Conservation (phyloP, 2,113 vertebrate genomes). For the Orientallactaga bullata region DNA sequence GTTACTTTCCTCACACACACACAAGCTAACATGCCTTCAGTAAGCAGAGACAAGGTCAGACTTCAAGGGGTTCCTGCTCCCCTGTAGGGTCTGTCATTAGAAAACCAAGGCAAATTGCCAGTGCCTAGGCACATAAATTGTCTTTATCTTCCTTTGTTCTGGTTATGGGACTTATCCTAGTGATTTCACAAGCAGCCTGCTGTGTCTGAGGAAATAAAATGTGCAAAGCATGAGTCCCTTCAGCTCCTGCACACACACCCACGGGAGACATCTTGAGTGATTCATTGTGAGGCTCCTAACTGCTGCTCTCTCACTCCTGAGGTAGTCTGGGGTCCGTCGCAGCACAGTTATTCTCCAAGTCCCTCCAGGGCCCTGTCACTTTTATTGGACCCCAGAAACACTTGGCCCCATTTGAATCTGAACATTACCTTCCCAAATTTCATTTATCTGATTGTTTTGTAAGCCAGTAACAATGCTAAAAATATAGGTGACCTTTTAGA, state of each 20-base stretch:
- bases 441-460: slow-evolving; percentile 12
- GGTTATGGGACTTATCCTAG: slow-evolving; percentile 33
- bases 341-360: slow-evolving; percentile 60
- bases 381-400: not conserved
- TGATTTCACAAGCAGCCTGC: slow-evolving; percentile 58
- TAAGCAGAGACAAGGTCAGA: slow-evolving; percentile 64
- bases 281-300: slow-evolving; percentile 27
- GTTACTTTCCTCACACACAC: not conserved
- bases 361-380: not conserved
- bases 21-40: not conserved
- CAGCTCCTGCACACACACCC: slow-evolving; percentile 31
- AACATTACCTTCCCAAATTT: slow-evolving; percentile 59
- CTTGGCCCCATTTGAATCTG: slow-evolving; percentile 39
- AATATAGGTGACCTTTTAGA: slow-evolving; percentile 8
- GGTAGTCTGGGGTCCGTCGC: slow-evolving; percentile 49
- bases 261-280: not conserved
- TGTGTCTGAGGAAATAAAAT: slow-evolving; percentile 62
- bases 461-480: not conserved
- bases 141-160: slow-evolving; percentile 61
- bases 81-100: slow-evolving; percentile 17
- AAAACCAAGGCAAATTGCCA: slow-evolving; percentile 58
- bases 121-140: slow-evolving; percentile 28
- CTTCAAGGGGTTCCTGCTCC: slow-evolving; percentile 25
- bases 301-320: not conserved
- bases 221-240: not conserved